Base-by-base conservation (phyloP, 2,113 vertebrate species). In the Myodes glareolus region DNA sequence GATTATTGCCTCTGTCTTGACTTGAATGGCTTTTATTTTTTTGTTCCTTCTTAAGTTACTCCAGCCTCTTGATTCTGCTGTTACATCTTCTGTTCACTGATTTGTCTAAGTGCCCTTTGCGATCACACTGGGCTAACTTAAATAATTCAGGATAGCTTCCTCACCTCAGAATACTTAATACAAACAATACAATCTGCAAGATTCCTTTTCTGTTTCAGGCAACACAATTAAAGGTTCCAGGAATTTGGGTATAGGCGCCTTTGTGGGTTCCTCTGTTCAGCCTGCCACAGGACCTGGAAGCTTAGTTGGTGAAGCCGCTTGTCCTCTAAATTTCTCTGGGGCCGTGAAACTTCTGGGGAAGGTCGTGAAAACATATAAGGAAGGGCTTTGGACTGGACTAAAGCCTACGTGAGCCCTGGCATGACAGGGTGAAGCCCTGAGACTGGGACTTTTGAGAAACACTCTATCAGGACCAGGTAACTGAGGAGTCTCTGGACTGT, bases 401-500 rank as follows among this genome's bases (percentile, higher is more conserved):
- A 50, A 5, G 67, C 47, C 73, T 33, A 63, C 25, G 42, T 73
- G 55, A 72, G 39, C 31, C 33, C 14, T 50, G 88, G 55, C 50
- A 4, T 47, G 23, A 82, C 19, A 85, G 36, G 17, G 7, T 42
- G 33, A 76, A 89, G 21, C 14, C 31, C 33, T 23, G 75, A 63
- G 81, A 68, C 78, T 7, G 90, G 25, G 63, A 10, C 92, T 98
- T 98, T 97, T 99, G 13, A 3, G 73, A 72, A 81, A 23, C 17
- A 42, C 45, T 75, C 9, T 93, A 98, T 98, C 67, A 99, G 98
- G 0, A 68, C 99, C 85, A 98, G 98, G 70, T 96, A 98, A 97
- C 99, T 99, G 94, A 99, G 98, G n/a, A 97, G 52, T 0, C 98
- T 5, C 39, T 99, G 98, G 1, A 99, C 67, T 98, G 84, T 82